Conservation (phyloP, 2,113 vertebrate species). For the Xenopus laevis region DNA sequence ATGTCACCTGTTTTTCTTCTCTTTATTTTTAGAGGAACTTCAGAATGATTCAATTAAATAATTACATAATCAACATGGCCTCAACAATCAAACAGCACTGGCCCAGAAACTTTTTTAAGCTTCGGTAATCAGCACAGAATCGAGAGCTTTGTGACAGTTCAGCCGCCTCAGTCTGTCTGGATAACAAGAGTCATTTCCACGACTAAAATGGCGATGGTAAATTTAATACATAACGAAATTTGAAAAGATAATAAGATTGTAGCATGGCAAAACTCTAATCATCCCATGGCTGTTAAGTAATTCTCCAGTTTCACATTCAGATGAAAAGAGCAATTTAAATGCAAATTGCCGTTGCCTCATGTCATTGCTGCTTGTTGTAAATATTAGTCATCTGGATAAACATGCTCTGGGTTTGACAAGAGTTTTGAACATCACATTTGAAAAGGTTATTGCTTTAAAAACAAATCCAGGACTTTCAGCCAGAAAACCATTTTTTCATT, state of each 20-base stretch:
- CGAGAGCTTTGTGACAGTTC: too few relatives aligned
- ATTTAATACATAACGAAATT: conserved; percentile 20
- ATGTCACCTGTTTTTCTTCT: too few relatives aligned
- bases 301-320: conserved; percentile 22
- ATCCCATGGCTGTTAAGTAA: conserved; percentile 17
- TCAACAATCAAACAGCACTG: too few relatives aligned
- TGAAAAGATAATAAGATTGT: conserved; percentile 24
- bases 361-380: not conserved
- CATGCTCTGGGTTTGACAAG: conserved; percentile 12
- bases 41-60: too few relatives aligned
- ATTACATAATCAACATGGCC: too few relatives aligned
- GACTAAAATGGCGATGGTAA: conserved; percentile 1
- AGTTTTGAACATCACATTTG: not conserved
- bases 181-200: not conserved
- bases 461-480: too few relatives aligned
- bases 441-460: conserved; percentile 13
- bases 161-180: not conserved
- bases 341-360: conserved; percentile 20
- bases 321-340: conserved; percentile 31
- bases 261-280: conserved; percentile 13
- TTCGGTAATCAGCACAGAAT: too few relatives aligned
- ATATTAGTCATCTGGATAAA: conserved; percentile 13
- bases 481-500: too few relatives aligned
- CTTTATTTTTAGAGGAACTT: too few relatives aligned
- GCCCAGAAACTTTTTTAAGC: too few relatives aligned